These are phyloP conservation scores for Plagodis dolabraria DNA, from an alignment of 2,888 invertebrate species.

Conservation along the genomic window DNA sequence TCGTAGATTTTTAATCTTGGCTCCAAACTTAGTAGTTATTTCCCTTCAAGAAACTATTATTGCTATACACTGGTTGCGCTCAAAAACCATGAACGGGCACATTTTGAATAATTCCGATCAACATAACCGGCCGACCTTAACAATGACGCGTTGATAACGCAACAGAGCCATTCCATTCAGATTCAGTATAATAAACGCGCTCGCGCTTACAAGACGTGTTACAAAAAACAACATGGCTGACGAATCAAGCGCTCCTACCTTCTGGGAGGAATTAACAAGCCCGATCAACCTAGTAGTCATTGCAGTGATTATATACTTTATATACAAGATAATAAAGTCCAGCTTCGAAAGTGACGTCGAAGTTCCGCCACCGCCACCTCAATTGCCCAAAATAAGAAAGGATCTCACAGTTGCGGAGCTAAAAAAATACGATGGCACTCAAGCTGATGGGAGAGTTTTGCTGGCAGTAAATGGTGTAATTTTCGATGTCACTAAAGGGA, in stretches of 20 bases:
- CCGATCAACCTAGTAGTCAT: constrained; percentile 72
- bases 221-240: constrained; percentile 40
- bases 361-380: constrained; percentile 75
- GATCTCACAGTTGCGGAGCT: constrained; percentile 96
- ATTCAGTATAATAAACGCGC: constrained; percentile 39
- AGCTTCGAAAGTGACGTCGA: constrained; percentile 69
- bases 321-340: constrained; percentile 87
- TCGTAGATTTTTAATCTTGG: too few relatives aligned
- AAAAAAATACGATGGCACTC: constrained; percentile 92
- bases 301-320: constrained; percentile 75
- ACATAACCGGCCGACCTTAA: constrained; percentile 49
- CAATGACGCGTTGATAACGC: constrained; percentile 51
- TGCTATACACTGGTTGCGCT: background rate
- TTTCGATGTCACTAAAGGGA: constrained; percentile 97
- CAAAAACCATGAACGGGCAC: constrained; percentile 13
- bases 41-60: too few relatives aligned
- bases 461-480: constrained; percentile 97
- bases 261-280: constrained; percentile 77
- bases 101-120: constrained; percentile 11
- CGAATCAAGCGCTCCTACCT: constrained; percentile 50
- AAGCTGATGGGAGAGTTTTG: constrained; percentile 93
- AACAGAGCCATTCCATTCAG: constrained; percentile 15
- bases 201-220: constrained; percentile 45
- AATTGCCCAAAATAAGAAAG: constrained; percentile 91
- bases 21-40: too few relatives aligned